These are phyloP conservation scores for Beaufortia kweichowensis DNA, from an alignment of 2,113 vertebrate species.

Conservation along the genomic window DNA sequence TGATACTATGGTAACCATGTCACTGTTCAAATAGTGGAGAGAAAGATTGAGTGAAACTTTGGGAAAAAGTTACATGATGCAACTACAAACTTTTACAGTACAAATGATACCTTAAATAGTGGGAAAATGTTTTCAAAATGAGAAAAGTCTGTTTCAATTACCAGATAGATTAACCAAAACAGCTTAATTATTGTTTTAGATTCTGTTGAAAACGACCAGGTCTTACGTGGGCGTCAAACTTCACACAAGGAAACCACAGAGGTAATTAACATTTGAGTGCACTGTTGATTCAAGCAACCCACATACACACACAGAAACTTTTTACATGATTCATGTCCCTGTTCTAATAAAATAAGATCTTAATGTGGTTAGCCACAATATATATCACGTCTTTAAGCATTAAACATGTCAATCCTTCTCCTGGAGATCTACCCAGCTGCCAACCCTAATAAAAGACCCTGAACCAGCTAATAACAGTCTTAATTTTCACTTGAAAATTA, in stretches of 20 bases:
- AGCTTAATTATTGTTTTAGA: slow-evolving; percentile 22
- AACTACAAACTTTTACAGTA: too few relatives aligned
- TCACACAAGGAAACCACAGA: slow-evolving; percentile 35
- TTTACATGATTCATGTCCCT: slow-evolving; percentile 22
- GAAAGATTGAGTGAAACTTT: slow-evolving; percentile 35
- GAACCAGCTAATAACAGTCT: too few relatives aligned
- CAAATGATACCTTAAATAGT: too few relatives aligned
- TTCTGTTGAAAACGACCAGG: not conserved
- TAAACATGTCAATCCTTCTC: slow-evolving; percentile 6
- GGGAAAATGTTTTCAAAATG: too few relatives aligned
- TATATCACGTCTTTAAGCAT: slow-evolving; percentile 38
- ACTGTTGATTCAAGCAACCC: slow-evolving; percentile 15
- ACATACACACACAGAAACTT: slow-evolving; percentile 16
- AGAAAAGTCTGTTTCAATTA: not conserved
- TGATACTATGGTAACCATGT: slow-evolving; percentile 68
- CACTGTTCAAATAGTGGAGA: slow-evolving; percentile 43
- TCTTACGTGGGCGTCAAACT: slow-evolving; percentile 24
- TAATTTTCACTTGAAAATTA: too few relatives aligned
- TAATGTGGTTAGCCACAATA: slow-evolving; percentile 45
- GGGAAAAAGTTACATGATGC: not conserved
- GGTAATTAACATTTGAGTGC: slow-evolving; percentile 41
- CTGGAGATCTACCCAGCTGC: too few relatives aligned
- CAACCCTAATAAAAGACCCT: not conserved
- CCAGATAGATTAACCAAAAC: not conserved
- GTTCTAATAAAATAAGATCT: slow-evolving; percentile 43